A percentile compares a stretch with the other conserved stretches of the same genome.
phyloP scores from a whole-genome alignment of 2,888 invertebrate genomes.

The Artemia sp. region DNA sequence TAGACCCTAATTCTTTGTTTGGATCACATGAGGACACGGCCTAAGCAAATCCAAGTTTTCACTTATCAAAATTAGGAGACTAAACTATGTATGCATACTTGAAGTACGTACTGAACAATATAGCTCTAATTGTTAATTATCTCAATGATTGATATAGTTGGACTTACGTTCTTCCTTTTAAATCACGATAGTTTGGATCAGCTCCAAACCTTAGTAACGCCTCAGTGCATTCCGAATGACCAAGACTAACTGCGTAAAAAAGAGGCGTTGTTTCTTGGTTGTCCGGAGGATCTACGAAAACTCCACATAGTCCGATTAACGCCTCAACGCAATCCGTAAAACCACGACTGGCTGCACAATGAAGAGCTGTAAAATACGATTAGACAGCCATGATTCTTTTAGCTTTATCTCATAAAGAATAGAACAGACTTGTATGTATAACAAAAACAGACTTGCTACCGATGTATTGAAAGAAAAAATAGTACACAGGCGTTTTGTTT shows the following conservation, averaged over 20 bases:
- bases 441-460: constrained; percentile 4
- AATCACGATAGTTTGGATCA: constrained; percentile 77
- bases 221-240: constrained; percentile 82
- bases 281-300: constrained; percentile 72
- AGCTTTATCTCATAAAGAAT: neutral
- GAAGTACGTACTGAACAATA: too few relatives aligned
- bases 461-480: neutral
- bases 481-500: neutral
- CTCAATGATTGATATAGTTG: too few relatives aligned
- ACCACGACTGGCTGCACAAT: constrained; percentile 91
- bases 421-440: neutral
- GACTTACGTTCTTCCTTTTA: constrained; percentile 63
- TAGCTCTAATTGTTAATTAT: too few relatives aligned
- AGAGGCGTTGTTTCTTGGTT: constrained; percentile 87
- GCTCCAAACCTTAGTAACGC: constrained; percentile 74
- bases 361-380: constrained; percentile 45
- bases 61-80: too few relatives aligned
- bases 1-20: too few relatives aligned
- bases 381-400: neutral
- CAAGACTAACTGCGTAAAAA: constrained; percentile 89
- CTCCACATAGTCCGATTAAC: constrained; percentile 67
- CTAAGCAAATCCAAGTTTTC: too few relatives aligned
- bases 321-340: constrained; percentile 81
- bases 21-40: too few relatives aligned
- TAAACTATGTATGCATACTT: too few relatives aligned